Conservation (phyloP, 2,888 invertebrate species). For the Yponomeuta sedellus region DNA sequence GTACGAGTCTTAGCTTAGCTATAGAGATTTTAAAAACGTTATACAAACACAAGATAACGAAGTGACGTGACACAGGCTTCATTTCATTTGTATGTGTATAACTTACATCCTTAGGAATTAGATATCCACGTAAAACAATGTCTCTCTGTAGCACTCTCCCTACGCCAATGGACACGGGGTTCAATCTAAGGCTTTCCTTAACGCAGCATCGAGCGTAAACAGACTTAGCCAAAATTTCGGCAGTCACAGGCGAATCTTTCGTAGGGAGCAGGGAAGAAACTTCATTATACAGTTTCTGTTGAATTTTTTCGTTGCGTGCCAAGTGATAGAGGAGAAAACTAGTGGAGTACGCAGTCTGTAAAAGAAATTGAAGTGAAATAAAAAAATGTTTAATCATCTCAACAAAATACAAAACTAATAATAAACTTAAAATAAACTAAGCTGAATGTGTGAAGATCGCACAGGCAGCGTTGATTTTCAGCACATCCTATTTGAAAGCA, state of each 20-base stretch:
- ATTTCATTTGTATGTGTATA: neutral
- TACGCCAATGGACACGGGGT: conserved; percentile 89
- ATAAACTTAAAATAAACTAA: too few relatives aligned
- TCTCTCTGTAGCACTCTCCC: conserved; percentile 85
- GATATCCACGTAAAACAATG: conserved; percentile 82
- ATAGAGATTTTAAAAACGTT: too few relatives aligned
- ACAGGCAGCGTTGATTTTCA: too few relatives aligned
- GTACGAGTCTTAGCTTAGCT: too few relatives aligned
- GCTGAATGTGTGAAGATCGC: too few relatives aligned
- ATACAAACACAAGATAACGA: too few relatives aligned
- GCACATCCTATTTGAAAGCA: too few relatives aligned
- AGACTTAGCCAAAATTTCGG: conserved; percentile 77
- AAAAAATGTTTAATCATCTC: too few relatives aligned
- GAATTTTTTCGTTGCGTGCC: conserved; percentile 80
- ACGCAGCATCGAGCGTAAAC: conserved; percentile 86
- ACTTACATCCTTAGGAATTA: conserved; percentile 85
- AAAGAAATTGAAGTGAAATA: too few relatives aligned
- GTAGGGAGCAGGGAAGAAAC: conserved; percentile 72
- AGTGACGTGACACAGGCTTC: too few relatives aligned
- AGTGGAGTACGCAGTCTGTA: conserved; percentile 85
- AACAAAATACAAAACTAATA: too few relatives aligned
- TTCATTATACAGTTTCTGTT: conserved; percentile 82
- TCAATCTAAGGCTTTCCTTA: conserved; percentile 88
- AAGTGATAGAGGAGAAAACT: conserved; percentile 89
- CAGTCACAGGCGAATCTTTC: conserved; percentile 68